Evolutionary conservation across 2,113 vertebrate genomes (phyloP).

Genomic region (Tragelaphus buxtoni): DNA sequence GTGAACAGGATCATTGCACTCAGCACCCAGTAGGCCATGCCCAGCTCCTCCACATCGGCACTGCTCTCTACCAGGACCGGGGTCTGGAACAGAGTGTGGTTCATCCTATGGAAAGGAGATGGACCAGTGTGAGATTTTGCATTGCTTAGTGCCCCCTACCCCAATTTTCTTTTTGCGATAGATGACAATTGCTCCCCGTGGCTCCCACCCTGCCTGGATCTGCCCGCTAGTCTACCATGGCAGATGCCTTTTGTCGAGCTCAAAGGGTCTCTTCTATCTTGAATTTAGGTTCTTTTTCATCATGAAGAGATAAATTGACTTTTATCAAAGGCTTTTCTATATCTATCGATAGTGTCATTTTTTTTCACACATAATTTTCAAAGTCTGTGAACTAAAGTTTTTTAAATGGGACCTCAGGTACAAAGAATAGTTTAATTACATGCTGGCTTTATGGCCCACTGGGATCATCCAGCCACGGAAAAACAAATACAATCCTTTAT

Average conservation of each 20-base stretch:
- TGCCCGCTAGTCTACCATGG: fast-evolving
- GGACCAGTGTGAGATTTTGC: fast-evolving
- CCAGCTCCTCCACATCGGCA: fast-evolving
- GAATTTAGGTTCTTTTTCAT: background rate
- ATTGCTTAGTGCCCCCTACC: fast-evolving
- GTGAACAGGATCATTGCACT: constrained; percentile 46
- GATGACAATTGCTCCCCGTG: fast-evolving
- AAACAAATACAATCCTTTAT: background rate
- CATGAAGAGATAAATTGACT: background rate
- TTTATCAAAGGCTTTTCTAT: background rate
- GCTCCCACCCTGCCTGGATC: background rate
- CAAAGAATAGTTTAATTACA: background rate
- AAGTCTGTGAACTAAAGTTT: background rate
- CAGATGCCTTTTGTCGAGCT: background rate
- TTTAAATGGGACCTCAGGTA: background rate
- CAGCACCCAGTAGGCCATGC: background rate
- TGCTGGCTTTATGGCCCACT: background rate
- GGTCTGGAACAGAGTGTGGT: fast-evolving
- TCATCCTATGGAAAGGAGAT: background rate
- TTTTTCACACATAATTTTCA: background rate
- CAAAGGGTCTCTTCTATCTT: background rate
- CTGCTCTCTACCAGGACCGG: fast-evolving
- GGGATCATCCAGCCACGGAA: fast-evolving
- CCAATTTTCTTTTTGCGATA: background rate
- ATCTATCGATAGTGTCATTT: background rate